Percentiles rank a stretch among this genome's conserved stretches.
Evolutionary conservation across 1,140 invertebrate genomes (phyloP).

Genomic region (Phymastichus coffea): DNA sequence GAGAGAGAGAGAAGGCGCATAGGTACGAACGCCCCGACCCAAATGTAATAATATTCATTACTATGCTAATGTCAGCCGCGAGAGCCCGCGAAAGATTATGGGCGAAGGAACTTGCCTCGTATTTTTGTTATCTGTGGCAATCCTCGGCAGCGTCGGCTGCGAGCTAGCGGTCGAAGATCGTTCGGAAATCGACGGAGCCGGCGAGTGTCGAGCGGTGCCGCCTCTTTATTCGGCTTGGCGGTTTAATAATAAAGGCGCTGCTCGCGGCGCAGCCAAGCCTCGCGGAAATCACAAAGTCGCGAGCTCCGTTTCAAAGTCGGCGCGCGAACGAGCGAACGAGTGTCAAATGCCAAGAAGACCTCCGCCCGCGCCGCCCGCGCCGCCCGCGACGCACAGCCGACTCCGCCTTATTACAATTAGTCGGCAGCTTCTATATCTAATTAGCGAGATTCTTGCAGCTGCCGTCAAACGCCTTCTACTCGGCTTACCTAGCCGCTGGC

Average conservation of each 20-base stretch:
- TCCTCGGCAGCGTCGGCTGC: background rate
- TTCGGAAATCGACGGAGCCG: too few species aligned
- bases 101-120: conserved; percentile 51
- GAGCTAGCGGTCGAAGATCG: background rate
- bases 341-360: conserved; percentile 21
- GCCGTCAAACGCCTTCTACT: conserved; percentile 44
- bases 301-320: conserved; percentile 22
- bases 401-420: conserved; percentile 53
- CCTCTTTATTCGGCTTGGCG: conserved; percentile 16
- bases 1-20: too few species aligned
- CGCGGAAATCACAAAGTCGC: conserved; percentile 10
- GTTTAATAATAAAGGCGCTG: conserved; percentile 13
- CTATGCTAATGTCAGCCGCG: conserved; percentile 56
- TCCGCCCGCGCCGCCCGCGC: conserved; percentile 3
- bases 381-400: conserved; percentile 38
- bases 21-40: conserved; percentile 25
- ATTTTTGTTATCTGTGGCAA: conserved; percentile 56
- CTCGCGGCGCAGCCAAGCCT: conserved; percentile 8
- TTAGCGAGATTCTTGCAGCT: conserved; percentile 52
- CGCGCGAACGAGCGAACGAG: conserved; percentile 1
- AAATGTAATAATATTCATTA: conserved; percentile 61
- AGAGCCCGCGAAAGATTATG: conserved; percentile 47
- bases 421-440: conserved; percentile 47
- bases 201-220: background rate
- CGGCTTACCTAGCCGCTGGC: background rate